Evolutionary conservation across 2,888 invertebrate species (phyloP), one percentile per base, ranked within the genome.

Genomic region (Zelleria hepariella): DNA sequence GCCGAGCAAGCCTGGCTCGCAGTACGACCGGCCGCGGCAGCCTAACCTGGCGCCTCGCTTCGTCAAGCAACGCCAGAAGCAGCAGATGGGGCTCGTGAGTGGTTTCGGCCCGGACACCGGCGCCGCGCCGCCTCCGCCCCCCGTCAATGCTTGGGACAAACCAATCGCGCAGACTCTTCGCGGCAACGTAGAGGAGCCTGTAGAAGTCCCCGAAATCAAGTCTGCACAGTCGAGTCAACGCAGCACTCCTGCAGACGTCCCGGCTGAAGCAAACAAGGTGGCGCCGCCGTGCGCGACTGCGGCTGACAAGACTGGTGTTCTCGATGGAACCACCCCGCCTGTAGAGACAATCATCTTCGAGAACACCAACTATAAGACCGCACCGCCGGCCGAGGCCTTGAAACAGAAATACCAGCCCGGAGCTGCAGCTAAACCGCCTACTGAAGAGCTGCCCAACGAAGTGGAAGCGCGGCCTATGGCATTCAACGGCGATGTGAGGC

Each of bases 271-370:
- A 5, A 73, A 65, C 6, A 88, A 87, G 64, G 32, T 42, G 6
- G 32, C 15, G 32, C 66, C 78, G 60, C 70, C 68, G 58, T 66
- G 68, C 58, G 24, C 53, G 5, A 64, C 77, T 54, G 69, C 80
- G 48, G 74, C 75, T 58, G 91, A 91, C 65, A 92, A 92, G 71
- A 67, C 82, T 59, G 90, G 91, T 26, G 91, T 93, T 1, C 79
- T 94, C 27, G 94, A 96, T 72, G 93, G 94, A 25, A 90, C 93
- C 3, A 94, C 94, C 5, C 93, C 95, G 0, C 95, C 95, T 1
- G 95, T 96, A 21, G 94, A 95, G 74, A 96, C 96, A 0, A 94
- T 97, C 58, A 96, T 97, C 65, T 96, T 97, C 74, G 96, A 97
- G 74, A 97, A 97, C 76, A 96, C 96, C 1, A 96, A 96, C 78